A percentile compares a stretch with the other conserved stretches of the same genome.
phyloP scores from a whole-genome alignment of 2,113 vertebrate genomes.

The Varanus salvator region DNA sequence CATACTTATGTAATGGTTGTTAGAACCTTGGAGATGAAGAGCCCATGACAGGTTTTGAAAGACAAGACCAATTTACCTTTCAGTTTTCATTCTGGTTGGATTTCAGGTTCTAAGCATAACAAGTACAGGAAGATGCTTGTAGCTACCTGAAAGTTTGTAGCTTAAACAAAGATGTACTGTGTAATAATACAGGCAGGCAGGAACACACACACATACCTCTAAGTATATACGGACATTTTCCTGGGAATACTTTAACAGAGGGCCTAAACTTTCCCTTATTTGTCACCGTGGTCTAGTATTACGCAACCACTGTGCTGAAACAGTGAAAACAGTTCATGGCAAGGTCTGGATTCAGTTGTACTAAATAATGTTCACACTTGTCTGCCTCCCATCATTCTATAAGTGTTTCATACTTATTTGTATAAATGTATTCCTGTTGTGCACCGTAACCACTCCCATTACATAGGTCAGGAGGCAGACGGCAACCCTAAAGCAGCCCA shows the following conservation, averaged over 20 bases:
- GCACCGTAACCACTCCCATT: constrained; percentile 11
- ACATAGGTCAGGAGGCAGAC: too few species aligned
- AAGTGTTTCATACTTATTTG: constrained; percentile 30
- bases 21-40: constrained; percentile 47
- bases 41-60: constrained; percentile 44
- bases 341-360: constrained; percentile 23
- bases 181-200: background rate
- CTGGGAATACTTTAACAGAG: constrained; percentile 35
- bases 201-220: background rate
- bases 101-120: constrained; percentile 23
- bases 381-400: background rate
- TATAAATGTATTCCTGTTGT: background rate
- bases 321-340: constrained; percentile 32
- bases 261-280: constrained; percentile 31
- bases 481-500: too few species aligned
- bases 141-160: background rate
- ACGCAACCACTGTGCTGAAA: constrained; percentile 2
- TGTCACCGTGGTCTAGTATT: constrained; percentile 21
- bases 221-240: background rate
- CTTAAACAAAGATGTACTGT: background rate
- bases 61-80: constrained; percentile 49
- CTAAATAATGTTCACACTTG: constrained; percentile 8
- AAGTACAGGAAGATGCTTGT: background rate
- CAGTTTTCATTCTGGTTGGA: constrained; percentile 36
- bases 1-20: constrained; percentile 50